These are phyloP conservation scores for Stichopus chloronotus DNA, from an alignment of 35 echinoderm and acorn worm genomes.

Conservation along the genomic window DNA sequence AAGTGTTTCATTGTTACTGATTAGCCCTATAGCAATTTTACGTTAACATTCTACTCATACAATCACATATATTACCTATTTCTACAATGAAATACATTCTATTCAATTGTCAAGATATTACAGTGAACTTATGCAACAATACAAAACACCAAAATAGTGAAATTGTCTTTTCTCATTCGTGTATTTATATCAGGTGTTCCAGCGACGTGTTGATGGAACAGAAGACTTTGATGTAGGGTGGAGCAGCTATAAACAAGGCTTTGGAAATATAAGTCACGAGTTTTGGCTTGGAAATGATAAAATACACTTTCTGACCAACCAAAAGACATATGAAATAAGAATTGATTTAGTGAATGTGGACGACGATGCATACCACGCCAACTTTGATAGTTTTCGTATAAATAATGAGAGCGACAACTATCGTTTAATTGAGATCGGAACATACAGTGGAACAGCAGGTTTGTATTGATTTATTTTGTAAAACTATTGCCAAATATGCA, in stretches of 20 bases:
- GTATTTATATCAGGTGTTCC: background rate
- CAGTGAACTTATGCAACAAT: background rate
- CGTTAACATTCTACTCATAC: background rate
- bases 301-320: background rate
- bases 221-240: background rate
- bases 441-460: background rate
- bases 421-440: background rate
- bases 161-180: background rate
- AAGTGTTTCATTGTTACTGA: background rate
- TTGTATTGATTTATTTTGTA: background rate
- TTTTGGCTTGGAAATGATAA: background rate
- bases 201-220: background rate
- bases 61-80: background rate
- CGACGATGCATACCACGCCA: background rate
- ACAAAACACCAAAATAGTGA: background rate
- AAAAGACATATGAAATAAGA: background rate
- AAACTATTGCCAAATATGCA: no score
- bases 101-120: background rate
- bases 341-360: background rate
- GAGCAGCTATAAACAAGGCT: background rate
- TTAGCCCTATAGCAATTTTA: background rate
- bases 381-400: background rate
- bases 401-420: background rate
- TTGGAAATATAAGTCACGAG: background rate
- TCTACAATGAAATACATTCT: background rate